A percentile compares a stretch with the other conserved stretches of the same genome.
Conservation (phyloP, 2,113 vertebrate species). For the Pachycephala philippinensis region DNA sequence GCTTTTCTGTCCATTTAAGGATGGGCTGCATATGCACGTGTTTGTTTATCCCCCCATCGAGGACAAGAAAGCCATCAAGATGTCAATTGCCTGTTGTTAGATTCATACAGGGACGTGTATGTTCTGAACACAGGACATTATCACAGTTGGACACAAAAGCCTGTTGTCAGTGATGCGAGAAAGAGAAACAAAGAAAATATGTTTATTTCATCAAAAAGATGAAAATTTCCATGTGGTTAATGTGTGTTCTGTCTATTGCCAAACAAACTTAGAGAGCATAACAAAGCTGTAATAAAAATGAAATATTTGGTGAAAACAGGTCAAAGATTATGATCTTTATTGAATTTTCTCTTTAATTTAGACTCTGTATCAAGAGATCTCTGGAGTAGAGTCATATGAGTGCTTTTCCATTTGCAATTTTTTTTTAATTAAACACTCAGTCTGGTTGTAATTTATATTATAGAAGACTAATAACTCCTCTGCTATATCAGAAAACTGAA, state of each 20-base stretch:
- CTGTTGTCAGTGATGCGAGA: slow-evolving; percentile 15
- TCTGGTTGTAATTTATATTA: slow-evolving; percentile 32
- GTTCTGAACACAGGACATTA: slow-evolving; percentile 48
- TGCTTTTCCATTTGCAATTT: neutral
- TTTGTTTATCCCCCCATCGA: slow-evolving; percentile 26
- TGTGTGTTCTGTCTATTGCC: neutral
- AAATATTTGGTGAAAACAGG: slow-evolving; percentile 17
- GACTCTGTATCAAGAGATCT: neutral
- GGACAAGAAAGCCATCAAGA: slow-evolving; percentile 13
- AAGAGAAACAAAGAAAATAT: slow-evolving; percentile 47
- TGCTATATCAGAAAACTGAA: slow-evolving; percentile 2
- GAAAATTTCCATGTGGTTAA: slow-evolving; percentile 6
- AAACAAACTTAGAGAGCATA: neutral
- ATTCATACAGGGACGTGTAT: neutral
- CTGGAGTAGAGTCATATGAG: neutral
- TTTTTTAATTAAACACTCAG: slow-evolving; percentile 10
- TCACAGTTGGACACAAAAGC: slow-evolving; percentile 48
- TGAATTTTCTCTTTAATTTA: slow-evolving; percentile 19
- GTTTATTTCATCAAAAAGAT: slow-evolving; percentile 5
- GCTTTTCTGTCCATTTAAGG: neutral
- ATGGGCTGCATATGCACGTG: neutral
- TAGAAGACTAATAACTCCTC: slow-evolving; percentile 19
- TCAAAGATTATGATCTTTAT: slow-evolving; percentile 8
- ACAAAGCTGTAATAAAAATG: neutral
- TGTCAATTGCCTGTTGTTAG: slow-evolving; percentile 38